These are phyloP conservation scores for Maniola jurtina DNA, from an alignment of 1,140 invertebrate genomes.

Conservation along the genomic window DNA sequence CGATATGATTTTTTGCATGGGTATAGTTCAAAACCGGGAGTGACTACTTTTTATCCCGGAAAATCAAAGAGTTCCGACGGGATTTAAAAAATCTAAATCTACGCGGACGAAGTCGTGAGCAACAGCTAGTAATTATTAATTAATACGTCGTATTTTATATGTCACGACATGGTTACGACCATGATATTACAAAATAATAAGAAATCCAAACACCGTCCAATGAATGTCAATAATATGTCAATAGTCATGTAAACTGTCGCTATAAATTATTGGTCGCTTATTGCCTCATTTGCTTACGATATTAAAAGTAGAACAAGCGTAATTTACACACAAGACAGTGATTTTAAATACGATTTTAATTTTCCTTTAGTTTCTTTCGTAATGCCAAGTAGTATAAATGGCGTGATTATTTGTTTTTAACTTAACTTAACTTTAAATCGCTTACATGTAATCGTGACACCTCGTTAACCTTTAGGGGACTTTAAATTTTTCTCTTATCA, in stretches of 20 bases:
- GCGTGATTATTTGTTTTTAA: slow-evolving; percentile 10
- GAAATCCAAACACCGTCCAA: not conserved
- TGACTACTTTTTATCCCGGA: too few species aligned
- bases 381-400: not conserved
- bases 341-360: slow-evolving; percentile 10
- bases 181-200: not conserved
- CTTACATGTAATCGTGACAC: slow-evolving; percentile 25
- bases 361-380: not conserved
- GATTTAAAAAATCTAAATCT: too few species aligned
- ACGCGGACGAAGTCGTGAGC: too few species aligned
- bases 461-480: slow-evolving; percentile 34
- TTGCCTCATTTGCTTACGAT: slow-evolving; percentile 1
- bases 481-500: slow-evolving; percentile 31
- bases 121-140: too few species aligned
- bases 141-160: too few species aligned
- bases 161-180: too few species aligned
- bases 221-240: slow-evolving; percentile 7
- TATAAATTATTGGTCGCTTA: not conserved
- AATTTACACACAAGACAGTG: not conserved
- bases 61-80: too few species aligned
- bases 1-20: too few species aligned
- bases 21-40: too few species aligned
- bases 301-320: not conserved
- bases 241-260: not conserved
- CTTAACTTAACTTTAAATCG: slow-evolving; percentile 12